Evolutionary conservation across 2,113 vertebrate species (phyloP).

Genomic region (Stigmatopora argus): DNA sequence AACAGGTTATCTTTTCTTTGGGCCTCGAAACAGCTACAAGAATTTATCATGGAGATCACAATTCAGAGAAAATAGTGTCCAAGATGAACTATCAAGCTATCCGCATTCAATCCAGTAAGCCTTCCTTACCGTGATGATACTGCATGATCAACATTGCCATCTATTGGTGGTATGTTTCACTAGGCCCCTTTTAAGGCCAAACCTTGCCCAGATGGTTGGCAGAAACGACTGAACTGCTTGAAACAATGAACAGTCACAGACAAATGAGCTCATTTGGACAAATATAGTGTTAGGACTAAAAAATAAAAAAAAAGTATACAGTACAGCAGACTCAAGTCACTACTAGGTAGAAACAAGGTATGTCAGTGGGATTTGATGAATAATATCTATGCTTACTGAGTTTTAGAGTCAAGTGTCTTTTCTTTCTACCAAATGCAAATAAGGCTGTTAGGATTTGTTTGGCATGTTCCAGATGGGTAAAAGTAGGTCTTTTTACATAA

Average conservation of each 20-base stretch:
- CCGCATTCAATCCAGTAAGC: neutral
- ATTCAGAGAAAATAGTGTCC: neutral
- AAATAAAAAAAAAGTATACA: constrained; percentile 4
- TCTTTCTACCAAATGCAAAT: neutral
- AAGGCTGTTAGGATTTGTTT: neutral
- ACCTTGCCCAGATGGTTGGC: neutral
- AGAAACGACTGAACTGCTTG: neutral
- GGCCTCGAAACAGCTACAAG: too few relatives aligned
- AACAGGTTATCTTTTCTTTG: too few relatives aligned
- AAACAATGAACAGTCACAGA: constrained; percentile 2
- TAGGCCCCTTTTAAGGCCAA: neutral
- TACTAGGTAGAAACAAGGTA: constrained; percentile 1
- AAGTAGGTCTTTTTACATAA: too few relatives aligned
- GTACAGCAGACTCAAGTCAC: constrained; percentile 11
- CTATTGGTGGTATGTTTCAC: constrained; percentile 31
- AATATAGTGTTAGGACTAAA: neutral
- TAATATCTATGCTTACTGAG: neutral
- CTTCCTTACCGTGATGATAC: neutral
- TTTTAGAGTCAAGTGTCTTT: neutral
- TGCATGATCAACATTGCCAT: constrained; percentile 32
- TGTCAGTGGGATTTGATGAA: neutral
- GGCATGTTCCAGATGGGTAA: too few relatives aligned
- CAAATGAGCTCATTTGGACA: constrained; percentile 7
- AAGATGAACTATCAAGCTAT: neutral
- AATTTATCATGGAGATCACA: too few relatives aligned